Evolutionary conservation across 2,888 invertebrate species (phyloP), one percentile per base, ranked within the genome.

Genomic region (Synergus itoensis): DNA sequence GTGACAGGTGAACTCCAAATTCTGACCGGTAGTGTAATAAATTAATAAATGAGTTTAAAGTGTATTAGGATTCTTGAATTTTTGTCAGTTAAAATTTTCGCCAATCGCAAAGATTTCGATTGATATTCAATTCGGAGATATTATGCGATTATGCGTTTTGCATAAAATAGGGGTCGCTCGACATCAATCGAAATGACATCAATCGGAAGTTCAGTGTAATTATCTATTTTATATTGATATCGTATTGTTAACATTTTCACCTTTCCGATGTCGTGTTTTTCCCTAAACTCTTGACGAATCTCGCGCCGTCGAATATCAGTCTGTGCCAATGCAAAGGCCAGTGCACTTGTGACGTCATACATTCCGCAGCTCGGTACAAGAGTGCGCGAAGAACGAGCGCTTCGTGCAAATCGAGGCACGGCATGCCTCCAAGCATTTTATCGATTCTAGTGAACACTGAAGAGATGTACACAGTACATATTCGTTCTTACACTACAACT

Each of bases 261-360:
- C 60, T 18, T 60, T 21, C 60, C 11, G 60, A 60, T 1, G 16
- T 48, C 48, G 14, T 4, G 21, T 60, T 60, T 28, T 21, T 28
- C 60, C 60, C 60, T 28, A 60, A 60, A 60, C 21, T 60, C 21
- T 12, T 21, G 5, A 60, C 60, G 18, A 60, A 60, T 60, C 60
- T 21, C 21, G 14, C 60, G 21, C 12, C 60, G 65, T 14, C 16
- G 41, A 80, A 80, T 82, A 81, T 83, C 79, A 81, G 81, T 64
- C 76, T 84, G 81, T 83, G 80, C 86, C 82, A 83, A 85, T 84
- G 83, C 82, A 85, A 84, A 84, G 82, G 84, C 84, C 84, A 84
- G 81, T 84, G 81, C 83, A 81, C 83, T 79, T 80, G 78, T 84
- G 79, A 84, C 81, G 82, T 85, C 82, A 79, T 80, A 78, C 80